Conservation (phyloP, 1,140 invertebrate genomes). For the Camponotus vicinus region DNA sequence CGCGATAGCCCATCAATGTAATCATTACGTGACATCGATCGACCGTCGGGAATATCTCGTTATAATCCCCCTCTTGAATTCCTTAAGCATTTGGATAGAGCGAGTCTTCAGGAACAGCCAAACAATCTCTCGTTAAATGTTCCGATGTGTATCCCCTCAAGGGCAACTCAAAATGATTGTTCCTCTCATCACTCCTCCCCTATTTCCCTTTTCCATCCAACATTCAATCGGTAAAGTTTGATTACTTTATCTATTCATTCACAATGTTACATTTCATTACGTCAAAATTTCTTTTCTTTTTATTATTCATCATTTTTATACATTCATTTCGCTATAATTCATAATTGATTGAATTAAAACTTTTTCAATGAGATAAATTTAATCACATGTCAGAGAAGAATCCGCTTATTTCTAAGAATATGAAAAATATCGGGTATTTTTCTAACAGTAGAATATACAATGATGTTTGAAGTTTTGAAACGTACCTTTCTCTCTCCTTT, state of each 20-base stretch:
- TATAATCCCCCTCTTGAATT: constrained; percentile 52
- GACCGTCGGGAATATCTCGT: constrained; percentile 11
- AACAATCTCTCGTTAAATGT: constrained; percentile 57
- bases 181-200: neutral
- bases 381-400: neutral
- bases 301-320: neutral
- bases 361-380: neutral
- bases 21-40: constrained; percentile 34
- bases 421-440: neutral
- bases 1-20: neutral
- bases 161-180: constrained; percentile 20
- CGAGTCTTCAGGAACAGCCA: constrained; percentile 9
- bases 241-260: constrained; percentile 9
- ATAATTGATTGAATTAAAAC: neutral
- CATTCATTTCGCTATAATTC: neutral
- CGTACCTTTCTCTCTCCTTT: neutral
- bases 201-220: neutral
- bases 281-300: constrained; percentile 9
- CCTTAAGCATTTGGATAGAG: constrained; percentile 22
- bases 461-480: constrained; percentile 9
- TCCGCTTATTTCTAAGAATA: neutral
- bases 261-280: neutral
- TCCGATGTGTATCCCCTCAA: constrained; percentile 4
- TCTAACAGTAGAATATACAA: neutral
- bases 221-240: constrained; percentile 34